Evolutionary conservation across 53 echinoderm and acorn worm species (phyloP).

Genomic region (Holothuria leucospilota): DNA sequence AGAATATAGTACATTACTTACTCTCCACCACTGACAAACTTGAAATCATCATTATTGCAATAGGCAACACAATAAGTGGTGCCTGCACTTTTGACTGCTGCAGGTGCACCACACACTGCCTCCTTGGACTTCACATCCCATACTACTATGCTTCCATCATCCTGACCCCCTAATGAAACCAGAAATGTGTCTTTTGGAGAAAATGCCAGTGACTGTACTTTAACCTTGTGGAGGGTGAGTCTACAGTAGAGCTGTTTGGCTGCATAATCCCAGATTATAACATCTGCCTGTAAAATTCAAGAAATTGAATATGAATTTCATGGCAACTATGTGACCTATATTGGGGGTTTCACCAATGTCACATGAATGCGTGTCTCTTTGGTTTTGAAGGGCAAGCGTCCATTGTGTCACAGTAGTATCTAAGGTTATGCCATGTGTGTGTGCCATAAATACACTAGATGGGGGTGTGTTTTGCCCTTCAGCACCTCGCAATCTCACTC

Average conservation of each 20-base stretch:
- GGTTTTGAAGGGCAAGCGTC: too few relatives aligned
- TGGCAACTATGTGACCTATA: background rate
- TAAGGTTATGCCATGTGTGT: too few relatives aligned
- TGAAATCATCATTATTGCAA: constrained; percentile 77
- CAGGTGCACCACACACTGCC: constrained; percentile 82
- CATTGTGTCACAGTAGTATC: too few relatives aligned
- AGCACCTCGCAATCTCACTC: too few relatives aligned
- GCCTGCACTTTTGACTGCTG: constrained; percentile 92
- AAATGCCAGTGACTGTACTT: constrained; percentile 95
- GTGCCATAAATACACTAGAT: too few relatives aligned
- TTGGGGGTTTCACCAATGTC: too few relatives aligned
- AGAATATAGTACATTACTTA: constrained; percentile 59
- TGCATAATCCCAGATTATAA: constrained; percentile 93
- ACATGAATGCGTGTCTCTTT: too few relatives aligned
- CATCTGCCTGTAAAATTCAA: constrained; percentile 68
- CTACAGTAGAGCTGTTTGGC: constrained; percentile 69
- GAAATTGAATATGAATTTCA: background rate
- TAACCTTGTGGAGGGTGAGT: constrained; percentile 93
- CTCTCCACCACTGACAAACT: constrained; percentile 97
- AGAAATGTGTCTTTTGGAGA: constrained; percentile 84
- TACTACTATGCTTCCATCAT: constrained; percentile 89
- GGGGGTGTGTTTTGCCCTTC: too few relatives aligned
- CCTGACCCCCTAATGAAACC: constrained; percentile 85
- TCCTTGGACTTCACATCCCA: constrained; percentile 84
- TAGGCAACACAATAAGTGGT: constrained; percentile 89